phyloP scores from a whole-genome alignment of 1,140 invertebrate species.

The Drosophila jambulina region DNA sequence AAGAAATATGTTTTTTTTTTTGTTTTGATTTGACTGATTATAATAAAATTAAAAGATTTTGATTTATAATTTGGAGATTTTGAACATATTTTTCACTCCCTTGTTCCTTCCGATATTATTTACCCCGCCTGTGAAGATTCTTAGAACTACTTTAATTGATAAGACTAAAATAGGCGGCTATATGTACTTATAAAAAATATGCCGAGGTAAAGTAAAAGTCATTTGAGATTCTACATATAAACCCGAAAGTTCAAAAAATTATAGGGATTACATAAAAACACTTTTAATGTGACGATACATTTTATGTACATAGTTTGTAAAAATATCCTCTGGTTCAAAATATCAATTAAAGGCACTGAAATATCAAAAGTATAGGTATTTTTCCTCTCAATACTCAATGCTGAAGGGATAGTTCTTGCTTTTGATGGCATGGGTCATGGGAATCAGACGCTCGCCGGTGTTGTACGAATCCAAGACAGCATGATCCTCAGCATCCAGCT shows the following conservation, averaged over 20 bases:
- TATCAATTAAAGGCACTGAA: slow-evolving; percentile 18
- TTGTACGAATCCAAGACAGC: slow-evolving; percentile 87
- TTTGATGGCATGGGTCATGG: slow-evolving; percentile 83
- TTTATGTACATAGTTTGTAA: background rate
- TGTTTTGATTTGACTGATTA: background rate
- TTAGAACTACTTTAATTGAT: background rate
- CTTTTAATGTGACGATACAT: background rate
- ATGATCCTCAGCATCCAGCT: slow-evolving; percentile 88
- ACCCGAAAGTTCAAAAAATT: background rate
- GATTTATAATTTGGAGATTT: background rate
- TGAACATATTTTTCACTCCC: too few relatives aligned
- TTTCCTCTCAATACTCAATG: slow-evolving; percentile 83
- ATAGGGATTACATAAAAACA: background rate
- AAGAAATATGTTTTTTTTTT: background rate
- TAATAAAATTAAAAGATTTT: background rate
- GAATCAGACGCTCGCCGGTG: slow-evolving; percentile 82
- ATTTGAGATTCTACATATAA: background rate
- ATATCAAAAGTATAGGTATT: slow-evolving; percentile 13
- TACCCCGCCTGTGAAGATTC: too few relatives aligned
- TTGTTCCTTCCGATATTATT: background rate
- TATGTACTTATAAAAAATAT: background rate
- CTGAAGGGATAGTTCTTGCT: slow-evolving; percentile 88
- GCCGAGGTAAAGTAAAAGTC: background rate
- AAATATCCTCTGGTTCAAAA: slow-evolving; percentile 7
- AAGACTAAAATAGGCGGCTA: background rate